Conservation (phyloP, 1,140 invertebrate species). For the Ceratitis capitata region DNA sequence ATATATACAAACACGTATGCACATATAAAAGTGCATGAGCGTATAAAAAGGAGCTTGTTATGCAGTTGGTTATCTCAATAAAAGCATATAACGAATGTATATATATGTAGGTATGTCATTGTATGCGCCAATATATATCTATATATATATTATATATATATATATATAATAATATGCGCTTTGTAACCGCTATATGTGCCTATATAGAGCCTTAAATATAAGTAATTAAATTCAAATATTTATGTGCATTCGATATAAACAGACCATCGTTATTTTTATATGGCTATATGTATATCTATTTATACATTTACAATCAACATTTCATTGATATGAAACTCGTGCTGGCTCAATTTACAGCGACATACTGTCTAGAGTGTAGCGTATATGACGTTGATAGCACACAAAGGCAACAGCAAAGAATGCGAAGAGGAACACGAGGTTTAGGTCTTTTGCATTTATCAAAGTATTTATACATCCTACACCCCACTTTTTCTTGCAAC, state of each 20-base stretch:
- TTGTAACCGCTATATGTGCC: too few species aligned
- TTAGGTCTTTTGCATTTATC: conserved; percentile 29
- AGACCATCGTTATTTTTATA: too few species aligned
- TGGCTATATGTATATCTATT: background rate
- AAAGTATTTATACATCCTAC: background rate
- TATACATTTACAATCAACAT: background rate
- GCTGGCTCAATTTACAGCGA: conserved; percentile 24
- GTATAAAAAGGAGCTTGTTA: too few species aligned
- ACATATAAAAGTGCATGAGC: too few species aligned
- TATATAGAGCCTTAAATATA: background rate
- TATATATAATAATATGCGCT: background rate
- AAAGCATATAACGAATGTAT: too few species aligned
- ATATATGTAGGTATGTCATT: too few species aligned
- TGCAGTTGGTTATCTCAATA: too few species aligned
- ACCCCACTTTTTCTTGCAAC: background rate
- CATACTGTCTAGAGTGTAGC: background rate
- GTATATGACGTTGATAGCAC: background rate
- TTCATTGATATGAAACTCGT: conserved; percentile 17
- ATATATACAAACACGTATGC: too few species aligned
- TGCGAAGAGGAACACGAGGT: background rate
- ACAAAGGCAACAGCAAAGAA: background rate
- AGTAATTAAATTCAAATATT: background rate
- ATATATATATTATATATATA: background rate
- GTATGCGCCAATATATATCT: too few species aligned
- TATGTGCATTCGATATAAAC: too few species aligned